Evolutionary conservation across 2,113 vertebrate species (phyloP), one percentile per base, ranked within the genome.

Genomic region (Nibea coibor): DNA sequence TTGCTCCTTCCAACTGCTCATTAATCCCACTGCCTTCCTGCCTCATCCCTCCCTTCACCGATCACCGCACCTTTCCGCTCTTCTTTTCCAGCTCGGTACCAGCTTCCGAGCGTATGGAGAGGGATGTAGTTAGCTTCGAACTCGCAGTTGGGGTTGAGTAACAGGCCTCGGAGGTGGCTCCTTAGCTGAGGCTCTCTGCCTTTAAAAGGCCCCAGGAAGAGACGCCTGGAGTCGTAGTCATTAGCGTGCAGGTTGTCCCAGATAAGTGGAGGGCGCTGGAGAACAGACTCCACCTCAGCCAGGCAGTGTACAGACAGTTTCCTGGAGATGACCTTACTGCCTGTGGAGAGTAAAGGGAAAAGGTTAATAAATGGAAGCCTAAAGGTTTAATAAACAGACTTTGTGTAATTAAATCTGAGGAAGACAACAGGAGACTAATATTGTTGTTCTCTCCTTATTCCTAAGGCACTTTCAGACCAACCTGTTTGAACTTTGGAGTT

Each of bases 201-300:
- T 35, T 93, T 96, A 82, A 96, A 97, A 28, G 96, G 96, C 39
- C 96, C 96, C 90, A 97, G 92, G 91, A 97, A 97, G 79, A 97
- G 94, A 0, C 96, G 95, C 1, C 95, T 93, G 74, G 96, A 96
- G 93, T 97, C 96, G 0, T 97, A 97, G 94, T 97, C 96, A 0
- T 97, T 97, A 39, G 96, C 96, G 0, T 97, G 96, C 54, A 97
- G 93, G 87, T 97, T 97, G 95, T 97, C 96, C 96, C 96, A 97
- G 80, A 97, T 95, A 82, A 96, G 6, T 0, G 94, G 96, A 0
- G 83, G 81, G 5, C 95, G 95, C 70, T 67, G 94, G 39, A 97
- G 94, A 68, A 96, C 94, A 1, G 88, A 82, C 78, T 95, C 93
- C 85, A 96, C 95, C 90, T 97, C 96, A 8, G 94, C 87, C 87